phyloP scores from a whole-genome alignment of 1,140 invertebrate species.

The Branchinecta lindahli region DNA sequence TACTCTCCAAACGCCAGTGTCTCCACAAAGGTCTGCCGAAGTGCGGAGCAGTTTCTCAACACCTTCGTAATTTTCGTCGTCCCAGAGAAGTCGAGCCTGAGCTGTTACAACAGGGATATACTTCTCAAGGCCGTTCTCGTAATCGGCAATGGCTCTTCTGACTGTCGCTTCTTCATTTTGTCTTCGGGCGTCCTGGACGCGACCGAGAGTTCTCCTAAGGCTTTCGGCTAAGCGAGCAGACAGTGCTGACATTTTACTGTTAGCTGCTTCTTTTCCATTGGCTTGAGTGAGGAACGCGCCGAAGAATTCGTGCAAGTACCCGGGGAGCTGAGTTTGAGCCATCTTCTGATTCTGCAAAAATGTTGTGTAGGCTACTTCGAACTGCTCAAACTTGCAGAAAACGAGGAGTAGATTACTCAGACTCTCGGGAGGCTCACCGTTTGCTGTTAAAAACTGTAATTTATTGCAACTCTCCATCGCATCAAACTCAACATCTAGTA shows the following conservation, averaged over 20 bases:
- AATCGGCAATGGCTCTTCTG: slow-evolving; percentile 77
- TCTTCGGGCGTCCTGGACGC: slow-evolving; percentile 61
- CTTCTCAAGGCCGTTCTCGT: slow-evolving; percentile 77
- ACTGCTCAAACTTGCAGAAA: slow-evolving; percentile 95
- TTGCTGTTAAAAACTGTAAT: slow-evolving; percentile 81
- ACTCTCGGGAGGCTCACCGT: slow-evolving; percentile 66
- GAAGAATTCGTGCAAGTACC: slow-evolving; percentile 75
- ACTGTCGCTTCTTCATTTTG: slow-evolving; percentile 75
- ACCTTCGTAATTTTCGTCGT: slow-evolving; percentile 84
- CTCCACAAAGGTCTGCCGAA: slow-evolving; percentile 94
- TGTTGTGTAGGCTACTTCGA: slow-evolving; percentile 57
- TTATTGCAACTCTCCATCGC: slow-evolving; percentile 92
- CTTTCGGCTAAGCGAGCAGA: slow-evolving; percentile 77
- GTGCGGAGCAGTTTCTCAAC: slow-evolving; percentile 89
- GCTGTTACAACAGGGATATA: slow-evolving; percentile 93
- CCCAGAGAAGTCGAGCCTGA: slow-evolving; percentile 98
- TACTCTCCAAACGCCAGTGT: slow-evolving; percentile 89
- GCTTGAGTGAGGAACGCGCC: slow-evolving; percentile 95
- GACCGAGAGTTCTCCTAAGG: slow-evolving; percentile 48
- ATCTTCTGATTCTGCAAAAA: not conserved
- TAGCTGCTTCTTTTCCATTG: slow-evolving; percentile 92
- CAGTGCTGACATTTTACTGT: slow-evolving; percentile 90
- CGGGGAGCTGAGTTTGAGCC: slow-evolving; percentile 22
- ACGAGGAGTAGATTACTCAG: slow-evolving; percentile 89
- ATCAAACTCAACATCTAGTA: slow-evolving; percentile 81